Base-by-base conservation (phyloP, 2,797 vertebrate species). In the Mycteria americana region DNA sequence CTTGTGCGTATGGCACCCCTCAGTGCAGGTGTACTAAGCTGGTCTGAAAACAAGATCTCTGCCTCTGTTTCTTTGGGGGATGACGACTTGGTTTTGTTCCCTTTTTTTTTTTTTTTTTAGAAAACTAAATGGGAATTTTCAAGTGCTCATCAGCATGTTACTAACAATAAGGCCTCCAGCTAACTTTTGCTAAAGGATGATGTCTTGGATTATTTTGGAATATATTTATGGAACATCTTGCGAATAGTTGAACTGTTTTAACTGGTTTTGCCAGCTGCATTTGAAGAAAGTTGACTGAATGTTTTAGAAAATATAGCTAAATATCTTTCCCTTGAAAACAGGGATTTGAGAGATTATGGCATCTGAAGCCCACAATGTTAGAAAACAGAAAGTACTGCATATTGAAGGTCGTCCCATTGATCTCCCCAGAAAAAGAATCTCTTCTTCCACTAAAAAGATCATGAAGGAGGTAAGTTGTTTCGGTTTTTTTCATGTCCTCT, bases 291-390 rank as follows among this genome's bases (percentile, higher is more conserved):
- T 23, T 92, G 25, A 53, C 3, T 3, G 27, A 78, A 79, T 53
- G 37, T 39, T 93, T 81, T 72, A 63, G 41, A 77, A 92, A 90
- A 28, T 77, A 39, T 30, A 88, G 88, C 56, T 68, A 54, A 75
- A 45, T 93, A 35, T 86, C 60, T 92, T 89, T 69, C n/a, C 37
- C 64, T 93, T 84, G n/a, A 93, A 94, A 94, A 50, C 95, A 98
- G 98, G 95, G 91, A 98, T 97, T 97, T 97, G 93, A 96, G 97
- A 97, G 97, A 98, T 98, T 98, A 98, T 98, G 98, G 98, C 98
- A 98, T 98, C 98, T 98, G 98, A 98, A 97, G 97, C 97, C 92
- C 97, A 98, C 97, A 97, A 98, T 98, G 98, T 97, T 98, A 98
- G 97, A 96, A 98, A 98, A 95, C 95, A 97, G 81, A 97, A 97